Evolutionary conservation across 2,113 vertebrate genomes (phyloP).

Genomic region (Platysternon megacephalum): DNA sequence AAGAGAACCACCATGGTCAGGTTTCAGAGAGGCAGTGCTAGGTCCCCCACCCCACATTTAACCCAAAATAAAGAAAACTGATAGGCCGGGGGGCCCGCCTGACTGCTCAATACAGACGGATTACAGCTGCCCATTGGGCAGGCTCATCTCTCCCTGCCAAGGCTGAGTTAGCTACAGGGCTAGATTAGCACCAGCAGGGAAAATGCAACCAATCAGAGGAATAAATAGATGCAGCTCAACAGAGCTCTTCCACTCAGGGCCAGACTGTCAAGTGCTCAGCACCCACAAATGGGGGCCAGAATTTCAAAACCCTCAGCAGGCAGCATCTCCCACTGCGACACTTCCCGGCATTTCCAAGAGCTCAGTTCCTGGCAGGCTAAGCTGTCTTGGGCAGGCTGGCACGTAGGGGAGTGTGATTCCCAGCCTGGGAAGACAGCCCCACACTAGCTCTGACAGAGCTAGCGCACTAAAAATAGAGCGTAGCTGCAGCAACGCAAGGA

Average conservation of each 20-base stretch:
- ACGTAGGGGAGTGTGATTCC: too few species aligned
- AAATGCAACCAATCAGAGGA: neutral
- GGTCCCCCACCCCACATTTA: neutral
- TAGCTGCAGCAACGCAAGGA: neutral
- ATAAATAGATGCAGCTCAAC: neutral
- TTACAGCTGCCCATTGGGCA: neutral
- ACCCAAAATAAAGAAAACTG: neutral
- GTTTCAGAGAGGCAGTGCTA: too few species aligned
- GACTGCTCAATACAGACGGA: neutral
- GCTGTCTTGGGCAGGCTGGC: neutral
- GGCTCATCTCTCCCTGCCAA: neutral
- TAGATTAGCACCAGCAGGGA: neutral
- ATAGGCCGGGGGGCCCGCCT: neutral
- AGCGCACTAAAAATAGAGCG: neutral
- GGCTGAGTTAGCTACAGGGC: neutral
- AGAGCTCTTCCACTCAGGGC: neutral
- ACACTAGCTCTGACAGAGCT: too few species aligned
- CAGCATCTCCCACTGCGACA: neutral
- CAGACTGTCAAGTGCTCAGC: neutral
- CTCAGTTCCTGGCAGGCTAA: neutral
- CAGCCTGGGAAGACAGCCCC: neutral
- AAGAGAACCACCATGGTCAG: neutral
- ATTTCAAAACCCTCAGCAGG: neutral
- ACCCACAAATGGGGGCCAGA: neutral
- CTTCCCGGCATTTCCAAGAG: neutral